Evolutionary conservation across 2,113 vertebrate genomes (phyloP), one percentile per base, ranked within the genome.

Genomic region (Noctilio leporinus): DNA sequence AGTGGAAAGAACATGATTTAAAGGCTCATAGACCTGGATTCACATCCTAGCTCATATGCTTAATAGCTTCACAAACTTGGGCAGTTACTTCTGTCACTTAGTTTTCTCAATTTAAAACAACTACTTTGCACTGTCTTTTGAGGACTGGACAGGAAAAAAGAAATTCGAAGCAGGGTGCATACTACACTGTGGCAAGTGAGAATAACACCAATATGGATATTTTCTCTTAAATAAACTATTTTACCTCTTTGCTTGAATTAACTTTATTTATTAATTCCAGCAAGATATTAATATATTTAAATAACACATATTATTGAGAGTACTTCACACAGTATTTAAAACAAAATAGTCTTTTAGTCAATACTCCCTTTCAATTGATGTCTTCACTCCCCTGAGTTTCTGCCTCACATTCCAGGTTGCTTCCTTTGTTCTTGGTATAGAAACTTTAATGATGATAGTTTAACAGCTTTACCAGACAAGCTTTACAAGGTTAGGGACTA

Each of bases 1-100:
- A 93, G 89, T 95, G 94, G 94, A 96, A 97, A 97, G 45, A 96
- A 89, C 80, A 83, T 17, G 69, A 81, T 77, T 96, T 83, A 80
- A 78, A 94, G 75, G 70, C 45, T 86, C 69, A 70, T 10, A 76
- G 65, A 73, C 70, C 86, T 89, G 30, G 77, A 75, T 89, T 86
- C 86, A 67, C 83, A 89, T 96, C 82, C 78, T 57, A 75, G 62
- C 78, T 94, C 77, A 64, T 49, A 85, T 4, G 59, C 53, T 96
- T 86, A 94, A 89, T 94, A 81, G 77, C 51, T 93, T 64, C 35
- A 83, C 93, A 96, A 96, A 80, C 57, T 89, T 55, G 40, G 40
- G 10, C 82, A 86, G 64, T 89, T 69, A 51, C 67, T 82, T 96
- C 69, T 95, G 43, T 86, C 43, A 33, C 53, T 93, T 78, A 82